Base-by-base conservation (phyloP, 2,113 vertebrate species). In the Ochotona curzoniae region DNA sequence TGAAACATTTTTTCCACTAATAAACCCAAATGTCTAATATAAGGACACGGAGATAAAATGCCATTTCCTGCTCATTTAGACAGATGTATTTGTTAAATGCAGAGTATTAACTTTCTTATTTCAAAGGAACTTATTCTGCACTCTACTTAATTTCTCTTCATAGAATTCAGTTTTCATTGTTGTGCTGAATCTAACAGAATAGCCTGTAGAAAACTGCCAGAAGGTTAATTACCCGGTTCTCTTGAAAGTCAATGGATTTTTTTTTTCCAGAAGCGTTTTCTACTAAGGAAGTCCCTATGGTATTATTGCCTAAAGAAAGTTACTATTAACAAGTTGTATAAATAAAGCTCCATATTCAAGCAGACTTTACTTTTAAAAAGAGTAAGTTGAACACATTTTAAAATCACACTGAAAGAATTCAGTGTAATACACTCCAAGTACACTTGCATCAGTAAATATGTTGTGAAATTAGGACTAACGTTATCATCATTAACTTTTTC, bases 221-320 rank as follows among this genome's bases (percentile, higher is more conserved):
- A 70, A 94, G 92, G 82, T 95, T 95, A 96, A 94, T 95, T 90
- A 96, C 17, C 89, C 88, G 90, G 28, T 86, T 92, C 49, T 86
- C 69, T 78, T 94, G 61, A 87, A 94, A 95, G 70, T 83, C 79
- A 88, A 80, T 60, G 92, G 12, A 83, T 82, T 81, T 84, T 82
- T 94, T 92, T 91, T 35, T 75, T 88, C 49, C 64, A 80, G 35
- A 14, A 75, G 74, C 9, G 15, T 87, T 95, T 95, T 75, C 47
- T 21, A 89, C 57, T 75, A 73, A 90, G 38, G 14, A 93, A 57
- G 47, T 47, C 60, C 32, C 13, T 57, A 25, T 49, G 30, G 69
- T 93, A 89, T 90, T 83, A 44, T 57, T 81, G 81, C 64, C 32
- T 51, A 70, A 95, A 90, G 28, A 89, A 82, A 35, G 91, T 25